Conservation (phyloP, 37 sponge, comb jelly and placozoan species). For the Theonella swinhoei region DNA sequence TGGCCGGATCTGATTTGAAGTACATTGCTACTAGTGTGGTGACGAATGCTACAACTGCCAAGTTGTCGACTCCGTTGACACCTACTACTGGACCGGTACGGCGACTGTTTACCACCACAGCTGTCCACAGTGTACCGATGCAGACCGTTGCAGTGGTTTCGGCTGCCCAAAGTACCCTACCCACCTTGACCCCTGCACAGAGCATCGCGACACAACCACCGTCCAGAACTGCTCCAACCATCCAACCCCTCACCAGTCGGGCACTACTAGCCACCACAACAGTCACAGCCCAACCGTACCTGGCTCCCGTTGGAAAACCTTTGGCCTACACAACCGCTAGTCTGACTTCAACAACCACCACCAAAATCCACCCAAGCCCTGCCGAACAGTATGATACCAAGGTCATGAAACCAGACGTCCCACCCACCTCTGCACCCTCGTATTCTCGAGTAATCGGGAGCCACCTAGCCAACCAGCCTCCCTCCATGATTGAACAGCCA, state of each 20-base stretch:
- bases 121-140: neutral
- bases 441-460: slow-evolving; percentile 34
- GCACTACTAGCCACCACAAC: neutral
- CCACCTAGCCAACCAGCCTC: neutral
- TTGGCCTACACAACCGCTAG: too few species aligned
- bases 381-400: neutral
- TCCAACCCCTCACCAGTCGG: neutral
- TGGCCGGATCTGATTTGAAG: neutral
- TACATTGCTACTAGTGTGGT: neutral
- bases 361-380: neutral
- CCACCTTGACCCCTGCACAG: neutral
- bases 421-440: neutral
- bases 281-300: neutral
- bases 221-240: neutral
- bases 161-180: neutral
- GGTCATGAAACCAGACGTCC: neutral
- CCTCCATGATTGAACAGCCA: slow-evolving; percentile 43
- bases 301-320: neutral
- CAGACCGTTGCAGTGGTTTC: slow-evolving; percentile 3
- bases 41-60: neutral
- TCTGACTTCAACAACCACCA: neutral
- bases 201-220: too few species aligned
- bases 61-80: neutral
- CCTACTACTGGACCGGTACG: slow-evolving; percentile 15
- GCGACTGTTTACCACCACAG: slow-evolving; percentile 6